Conservation (phyloP, 2,797 vertebrate species). For the Enteromius unitaeniatus region DNA sequence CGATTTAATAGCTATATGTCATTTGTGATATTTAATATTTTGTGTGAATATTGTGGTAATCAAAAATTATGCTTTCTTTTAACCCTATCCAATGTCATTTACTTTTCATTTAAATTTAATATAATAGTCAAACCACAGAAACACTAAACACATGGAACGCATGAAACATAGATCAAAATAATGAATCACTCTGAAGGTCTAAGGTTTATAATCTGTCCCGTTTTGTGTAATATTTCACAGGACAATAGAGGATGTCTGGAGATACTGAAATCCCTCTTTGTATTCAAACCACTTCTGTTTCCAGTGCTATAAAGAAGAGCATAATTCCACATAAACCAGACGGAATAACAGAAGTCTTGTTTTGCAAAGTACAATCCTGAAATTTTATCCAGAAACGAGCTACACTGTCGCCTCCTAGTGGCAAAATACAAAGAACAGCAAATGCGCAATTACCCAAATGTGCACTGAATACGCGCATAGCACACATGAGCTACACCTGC, state of each 20-base stretch:
- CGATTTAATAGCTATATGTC: neutral
- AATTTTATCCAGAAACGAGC: neutral
- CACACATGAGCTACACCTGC: neutral
- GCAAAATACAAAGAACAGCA: no score
- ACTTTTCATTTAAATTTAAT: neutral
- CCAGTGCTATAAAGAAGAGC: neutral
- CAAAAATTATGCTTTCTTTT: no score
- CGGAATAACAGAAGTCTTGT: neutral
- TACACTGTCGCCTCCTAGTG: slow-evolving; percentile 16
- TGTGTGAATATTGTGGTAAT: no score
- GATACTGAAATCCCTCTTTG: neutral
- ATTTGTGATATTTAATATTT: neutral
- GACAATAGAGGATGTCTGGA: neutral
- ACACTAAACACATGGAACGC: neutral
- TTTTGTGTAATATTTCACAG: neutral
- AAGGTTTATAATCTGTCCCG: neutral
- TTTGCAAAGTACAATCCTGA: neutral
- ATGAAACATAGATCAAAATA: neutral
- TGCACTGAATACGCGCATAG: no score
- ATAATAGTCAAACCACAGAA: neutral
- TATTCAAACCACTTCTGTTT: neutral
- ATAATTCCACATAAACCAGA: neutral
- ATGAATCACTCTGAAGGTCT: neutral
- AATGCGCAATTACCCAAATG: neutral
- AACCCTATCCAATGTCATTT: no score